Conservation (phyloP, 1,140 invertebrate species). For the Papilio helenus region DNA sequence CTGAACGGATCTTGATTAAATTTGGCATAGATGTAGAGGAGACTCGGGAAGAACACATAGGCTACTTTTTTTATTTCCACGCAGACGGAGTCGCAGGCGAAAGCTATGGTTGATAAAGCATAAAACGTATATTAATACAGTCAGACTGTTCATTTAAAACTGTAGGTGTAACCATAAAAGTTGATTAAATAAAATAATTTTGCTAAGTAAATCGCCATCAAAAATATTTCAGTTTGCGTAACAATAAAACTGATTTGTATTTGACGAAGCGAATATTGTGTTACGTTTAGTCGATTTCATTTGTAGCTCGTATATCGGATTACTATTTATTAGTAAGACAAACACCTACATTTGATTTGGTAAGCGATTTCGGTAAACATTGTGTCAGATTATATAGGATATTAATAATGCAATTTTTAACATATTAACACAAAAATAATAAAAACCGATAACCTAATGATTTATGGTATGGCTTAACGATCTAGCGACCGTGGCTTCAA, state of each 20-base stretch:
- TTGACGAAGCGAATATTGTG: background rate
- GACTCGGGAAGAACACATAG: no score
- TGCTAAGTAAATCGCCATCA: background rate
- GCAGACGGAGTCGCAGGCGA: no score
- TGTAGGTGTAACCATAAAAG: no score
- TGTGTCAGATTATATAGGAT: background rate
- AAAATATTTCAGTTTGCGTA: slow-evolving; percentile 9
- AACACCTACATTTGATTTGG: background rate
- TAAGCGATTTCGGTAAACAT: background rate
- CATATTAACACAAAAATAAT: background rate
- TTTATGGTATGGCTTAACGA: no score
- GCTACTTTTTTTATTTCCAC: no score
- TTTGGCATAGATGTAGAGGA: no score
- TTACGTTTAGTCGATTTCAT: slow-evolving; percentile 13
- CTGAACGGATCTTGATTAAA: no score
- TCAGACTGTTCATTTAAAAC: no score
- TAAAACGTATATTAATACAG: no score
- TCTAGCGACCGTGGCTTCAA: no score
- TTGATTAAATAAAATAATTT: background rate
- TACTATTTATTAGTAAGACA: slow-evolving; percentile 4
- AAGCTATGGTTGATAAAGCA: no score
- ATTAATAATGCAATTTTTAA: background rate
- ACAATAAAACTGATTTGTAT: background rate
- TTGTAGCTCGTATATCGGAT: slow-evolving; percentile 17
- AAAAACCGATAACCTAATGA: no score